phyloP scores from a whole-genome alignment of 2,888 invertebrate genomes.

The Ganaspis brasiliensis region DNA sequence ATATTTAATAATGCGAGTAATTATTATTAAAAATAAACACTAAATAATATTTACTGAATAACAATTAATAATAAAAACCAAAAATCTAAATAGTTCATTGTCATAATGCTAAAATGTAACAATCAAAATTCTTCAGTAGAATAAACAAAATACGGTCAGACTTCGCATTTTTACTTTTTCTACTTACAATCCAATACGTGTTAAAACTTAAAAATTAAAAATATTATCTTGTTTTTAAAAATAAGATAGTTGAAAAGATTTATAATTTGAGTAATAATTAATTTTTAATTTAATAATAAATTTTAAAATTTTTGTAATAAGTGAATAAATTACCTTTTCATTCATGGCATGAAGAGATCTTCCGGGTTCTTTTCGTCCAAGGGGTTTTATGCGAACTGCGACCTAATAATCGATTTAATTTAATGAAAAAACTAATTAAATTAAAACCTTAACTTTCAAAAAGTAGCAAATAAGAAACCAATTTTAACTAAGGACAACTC shows the following conservation, averaged over 20 bases:
- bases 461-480: background rate
- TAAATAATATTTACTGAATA: too few species aligned
- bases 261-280: background rate
- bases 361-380: constrained; percentile 87
- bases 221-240: background rate
- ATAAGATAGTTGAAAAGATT: too few species aligned
- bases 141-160: background rate
- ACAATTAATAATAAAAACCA: too few species aligned
- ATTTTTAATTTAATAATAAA: background rate
- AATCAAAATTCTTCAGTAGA: too few species aligned
- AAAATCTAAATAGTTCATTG: too few species aligned
- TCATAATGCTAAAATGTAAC: too few species aligned
- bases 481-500: background rate
- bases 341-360: constrained; percentile 89
- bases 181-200: background rate
- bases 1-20: too few species aligned
- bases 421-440: constrained; percentile 21
- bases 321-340: constrained; percentile 84
- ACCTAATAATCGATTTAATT: constrained; percentile 83
- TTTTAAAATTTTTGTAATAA: too few species aligned
- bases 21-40: too few species aligned
- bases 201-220: too few species aligned
- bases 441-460: too few species aligned
- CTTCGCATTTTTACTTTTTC: background rate
- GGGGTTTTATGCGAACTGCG: constrained; percentile 94